Conservation (phyloP, 1,140 invertebrate species). For the Drosophila micromelanica region DNA sequence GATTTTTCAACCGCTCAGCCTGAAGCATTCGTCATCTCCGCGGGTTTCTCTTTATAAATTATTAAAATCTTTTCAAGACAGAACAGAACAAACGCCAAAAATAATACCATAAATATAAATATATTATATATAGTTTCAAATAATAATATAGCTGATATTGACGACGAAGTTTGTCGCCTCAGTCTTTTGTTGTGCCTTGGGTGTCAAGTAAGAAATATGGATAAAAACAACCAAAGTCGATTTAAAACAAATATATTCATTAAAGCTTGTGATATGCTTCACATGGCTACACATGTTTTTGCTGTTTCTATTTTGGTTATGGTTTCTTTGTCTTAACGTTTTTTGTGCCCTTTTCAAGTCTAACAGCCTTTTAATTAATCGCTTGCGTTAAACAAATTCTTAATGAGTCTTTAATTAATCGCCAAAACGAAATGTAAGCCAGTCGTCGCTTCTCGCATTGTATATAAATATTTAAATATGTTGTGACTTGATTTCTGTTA, state of each 20-base stretch:
- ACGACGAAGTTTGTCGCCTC: constrained; percentile 40
- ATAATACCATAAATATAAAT: not conserved
- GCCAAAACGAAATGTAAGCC: constrained; percentile 55
- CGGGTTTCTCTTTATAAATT: not conserved
- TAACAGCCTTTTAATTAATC: constrained; percentile 75
- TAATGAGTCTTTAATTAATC: constrained; percentile 82
- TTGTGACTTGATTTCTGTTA: constrained; percentile 66
- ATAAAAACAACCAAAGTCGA: not conserved
- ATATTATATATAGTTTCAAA: no score
- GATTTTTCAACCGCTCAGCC: constrained; percentile 53
- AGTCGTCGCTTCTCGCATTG: constrained; percentile 13
- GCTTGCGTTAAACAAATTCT: constrained; percentile 68
- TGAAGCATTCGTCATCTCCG: constrained; percentile 49
- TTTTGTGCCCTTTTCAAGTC: constrained; percentile 45
- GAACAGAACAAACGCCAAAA: not conserved
- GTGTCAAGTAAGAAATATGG: no score
- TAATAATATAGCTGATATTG: not conserved
- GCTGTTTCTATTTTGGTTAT: constrained; percentile 7
- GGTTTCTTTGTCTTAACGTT: constrained; percentile 23
- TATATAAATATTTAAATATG: constrained; percentile 62
- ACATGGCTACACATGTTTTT: constrained; percentile 39
- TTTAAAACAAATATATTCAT: constrained; percentile 24
- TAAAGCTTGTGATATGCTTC: constrained; percentile 21
- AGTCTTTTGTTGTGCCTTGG: constrained; percentile 44
- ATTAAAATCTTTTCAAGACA: not conserved